phyloP scores from a whole-genome alignment of 2,113 vertebrate genomes.

The Gymnocephalus cernua region DNA sequence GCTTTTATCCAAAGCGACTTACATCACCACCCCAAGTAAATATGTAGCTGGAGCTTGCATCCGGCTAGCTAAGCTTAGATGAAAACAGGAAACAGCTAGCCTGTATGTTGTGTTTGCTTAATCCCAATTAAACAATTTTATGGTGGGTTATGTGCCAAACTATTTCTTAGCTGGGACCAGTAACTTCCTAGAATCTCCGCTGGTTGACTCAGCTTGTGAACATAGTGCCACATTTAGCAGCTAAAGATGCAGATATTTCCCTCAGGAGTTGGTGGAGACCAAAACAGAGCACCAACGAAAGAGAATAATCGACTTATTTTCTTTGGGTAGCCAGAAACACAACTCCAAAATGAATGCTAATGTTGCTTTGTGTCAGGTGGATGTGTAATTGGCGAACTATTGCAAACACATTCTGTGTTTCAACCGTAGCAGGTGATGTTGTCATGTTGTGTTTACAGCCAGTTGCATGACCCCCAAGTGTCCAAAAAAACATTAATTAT shows the following conservation, averaged over 20 bases:
- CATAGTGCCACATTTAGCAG: neutral
- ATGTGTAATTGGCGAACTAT: neutral
- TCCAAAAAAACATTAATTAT: neutral
- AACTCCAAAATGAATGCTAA: neutral
- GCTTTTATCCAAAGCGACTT: no score
- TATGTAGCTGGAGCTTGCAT: neutral
- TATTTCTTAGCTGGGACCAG: neutral
- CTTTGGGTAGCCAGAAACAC: neutral
- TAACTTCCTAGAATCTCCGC: neutral
- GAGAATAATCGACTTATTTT: neutral
- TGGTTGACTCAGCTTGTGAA: neutral
- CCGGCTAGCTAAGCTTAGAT: neutral
- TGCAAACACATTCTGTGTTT: neutral
- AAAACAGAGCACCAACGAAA: neutral
- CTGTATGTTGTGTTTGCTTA: neutral
- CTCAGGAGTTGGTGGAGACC: neutral
- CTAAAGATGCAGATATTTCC: neutral
- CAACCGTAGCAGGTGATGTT: neutral
- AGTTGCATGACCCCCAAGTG: neutral
- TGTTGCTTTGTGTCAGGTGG: neutral
- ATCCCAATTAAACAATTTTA: neutral
- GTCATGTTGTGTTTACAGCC: neutral
- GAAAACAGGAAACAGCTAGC: no score
- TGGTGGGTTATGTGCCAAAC: neutral
- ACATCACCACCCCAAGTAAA: no score